These are phyloP conservation scores for Leptinotarsa juncta DNA, from an alignment of 2,888 invertebrate genomes.

Conservation along the genomic window DNA sequence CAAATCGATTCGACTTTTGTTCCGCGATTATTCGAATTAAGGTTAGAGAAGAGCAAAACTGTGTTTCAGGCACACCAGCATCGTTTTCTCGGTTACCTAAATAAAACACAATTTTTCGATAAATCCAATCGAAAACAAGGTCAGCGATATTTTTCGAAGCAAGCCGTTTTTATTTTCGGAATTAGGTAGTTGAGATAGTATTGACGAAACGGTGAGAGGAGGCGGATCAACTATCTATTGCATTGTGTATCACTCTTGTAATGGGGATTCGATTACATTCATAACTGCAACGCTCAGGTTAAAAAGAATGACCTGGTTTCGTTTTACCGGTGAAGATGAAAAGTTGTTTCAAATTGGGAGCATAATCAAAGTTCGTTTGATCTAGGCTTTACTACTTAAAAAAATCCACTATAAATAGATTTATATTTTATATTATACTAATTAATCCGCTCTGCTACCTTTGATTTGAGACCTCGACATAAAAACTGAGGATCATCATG, in stretches of 20 bases:
- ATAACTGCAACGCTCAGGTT: slow-evolving; percentile 1
- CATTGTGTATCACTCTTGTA: neutral
- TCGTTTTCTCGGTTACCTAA: slow-evolving; percentile 37
- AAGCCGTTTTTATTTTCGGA: neutral
- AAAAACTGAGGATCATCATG: too few species aligned
- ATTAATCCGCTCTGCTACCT: too few species aligned
- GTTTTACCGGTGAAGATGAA: slow-evolving; percentile 3
- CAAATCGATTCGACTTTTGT: neutral
- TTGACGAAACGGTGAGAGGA: neutral
- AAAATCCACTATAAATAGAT: too few species aligned
- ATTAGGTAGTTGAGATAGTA: neutral
- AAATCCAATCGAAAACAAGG: slow-evolving; percentile 8
- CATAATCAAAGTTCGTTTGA: neutral
- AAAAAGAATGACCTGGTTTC: slow-evolving; percentile 12
- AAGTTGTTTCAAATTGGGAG: neutral
- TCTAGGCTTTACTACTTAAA: neutral
- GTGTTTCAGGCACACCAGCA: slow-evolving; percentile 38
- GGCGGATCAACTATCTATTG: neutral
- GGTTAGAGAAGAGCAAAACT: slow-evolving; percentile 23
- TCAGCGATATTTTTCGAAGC: slow-evolving; percentile 8
- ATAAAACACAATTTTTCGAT: slow-evolving; percentile 36
- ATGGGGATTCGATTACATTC: neutral
- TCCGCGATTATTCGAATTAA: neutral
- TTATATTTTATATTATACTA: too few species aligned
- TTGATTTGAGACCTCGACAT: too few species aligned